These are phyloP conservation scores for Zygothrica quintamaculata DNA, from an alignment of 2,888 invertebrate genomes.

Conservation along the genomic window DNA sequence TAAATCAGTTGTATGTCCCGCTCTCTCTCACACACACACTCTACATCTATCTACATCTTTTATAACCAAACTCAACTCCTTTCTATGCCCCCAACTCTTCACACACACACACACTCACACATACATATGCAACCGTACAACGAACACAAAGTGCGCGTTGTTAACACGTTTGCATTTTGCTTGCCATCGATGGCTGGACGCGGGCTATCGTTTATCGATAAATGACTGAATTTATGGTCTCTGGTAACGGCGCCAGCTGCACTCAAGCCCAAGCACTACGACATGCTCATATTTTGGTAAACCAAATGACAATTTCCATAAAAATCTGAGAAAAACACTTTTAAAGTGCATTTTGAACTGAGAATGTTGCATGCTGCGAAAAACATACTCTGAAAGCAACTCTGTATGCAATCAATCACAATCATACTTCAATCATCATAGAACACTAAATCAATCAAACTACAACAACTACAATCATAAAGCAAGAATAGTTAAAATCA, in stretches of 20 bases:
- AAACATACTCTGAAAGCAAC: no score
- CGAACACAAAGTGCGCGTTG: slow-evolving; percentile 66
- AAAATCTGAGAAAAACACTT: no score
- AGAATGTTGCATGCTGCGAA: no score
- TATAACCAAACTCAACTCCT: slow-evolving; percentile 2
- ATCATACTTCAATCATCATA: no score
- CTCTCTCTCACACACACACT: background rate
- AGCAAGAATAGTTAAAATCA: no score
- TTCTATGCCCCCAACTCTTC: background rate
- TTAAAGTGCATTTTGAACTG: no score
- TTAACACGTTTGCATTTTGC: slow-evolving; percentile 78
- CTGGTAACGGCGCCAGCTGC: slow-evolving; percentile 49
- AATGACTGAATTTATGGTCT: slow-evolving; percentile 62
- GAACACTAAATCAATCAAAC: no score
- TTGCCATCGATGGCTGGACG: slow-evolving; percentile 42
- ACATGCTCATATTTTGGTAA: slow-evolving; percentile 5
- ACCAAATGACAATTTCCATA: slow-evolving; percentile 2
- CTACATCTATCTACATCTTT: slow-evolving; percentile 6
- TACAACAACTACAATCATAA: no score
- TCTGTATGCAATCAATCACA: no score
- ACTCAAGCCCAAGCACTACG: slow-evolving; percentile 9
- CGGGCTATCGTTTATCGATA: slow-evolving; percentile 68
- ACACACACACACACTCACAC: slow-evolving; percentile 16
- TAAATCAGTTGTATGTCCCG: slow-evolving; percentile 58
- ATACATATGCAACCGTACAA: background rate